Base-by-base conservation (phyloP, 1,140 invertebrate genomes). In the Zaprionus kolodkinae region DNA sequence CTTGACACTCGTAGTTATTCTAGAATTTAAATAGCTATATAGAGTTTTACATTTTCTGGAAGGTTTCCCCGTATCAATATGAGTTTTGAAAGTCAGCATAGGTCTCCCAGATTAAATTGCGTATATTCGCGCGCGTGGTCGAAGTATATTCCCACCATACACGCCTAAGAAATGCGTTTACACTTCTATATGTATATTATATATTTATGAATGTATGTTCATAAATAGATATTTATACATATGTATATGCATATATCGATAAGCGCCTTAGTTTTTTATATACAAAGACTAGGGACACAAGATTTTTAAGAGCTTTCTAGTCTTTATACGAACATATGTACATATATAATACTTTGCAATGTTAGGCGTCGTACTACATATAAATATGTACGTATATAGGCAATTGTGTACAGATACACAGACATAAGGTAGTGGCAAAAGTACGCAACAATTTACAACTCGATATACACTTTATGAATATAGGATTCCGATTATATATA, bases 341-440 rank as follows among this genome's bases (percentile, higher is more conserved):
- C 6, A 38, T 38, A 21, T 2, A 21, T 21, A 13, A n/a, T 6
- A 6, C 38, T 13, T 6, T 40, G 38, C 38, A n/a, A 6, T 40
- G n/a, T 40, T n/a, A n/a, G 7, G n/a, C 38, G 13, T 40, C 4
- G 12, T 13, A 40, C 38, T 40, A n/a, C 38, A 6, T 17, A 10
- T 48, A 48, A 3, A 21, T 45, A 45, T 45, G 43, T 45, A 48
- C 15, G 15, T 17, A 45, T 48, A 15, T 21, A 48, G 1, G n/a
- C 10, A 21, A 21, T 21, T 21, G 21, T 21, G 21, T 21, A 21
- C 12, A 69, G 72, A 60, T 62, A 48, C 50, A 15, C 6, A 21
- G n/a, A 15, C 40, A 15, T 45, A 45, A 10, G 40, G 40, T 9
- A 15, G 13, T 40, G 38, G n/a, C 13, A 30, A 30, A 30, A 5